These are phyloP conservation scores for Pseudeuparius sepicola DNA, from an alignment of 2,888 invertebrate species.

Conservation along the genomic window DNA sequence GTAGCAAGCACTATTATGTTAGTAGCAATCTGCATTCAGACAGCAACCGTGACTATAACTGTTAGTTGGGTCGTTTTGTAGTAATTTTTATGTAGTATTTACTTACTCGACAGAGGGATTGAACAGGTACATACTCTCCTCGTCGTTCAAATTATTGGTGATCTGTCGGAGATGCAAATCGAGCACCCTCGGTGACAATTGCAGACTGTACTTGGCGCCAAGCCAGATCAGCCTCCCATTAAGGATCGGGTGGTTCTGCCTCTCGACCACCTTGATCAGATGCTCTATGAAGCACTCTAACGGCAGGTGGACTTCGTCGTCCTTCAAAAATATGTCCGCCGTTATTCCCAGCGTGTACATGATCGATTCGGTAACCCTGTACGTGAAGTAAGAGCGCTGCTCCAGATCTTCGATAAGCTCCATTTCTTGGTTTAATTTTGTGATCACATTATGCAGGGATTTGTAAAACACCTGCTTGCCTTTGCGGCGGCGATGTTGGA, in stretches of 20 bases:
- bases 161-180: not conserved
- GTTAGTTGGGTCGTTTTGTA: no score
- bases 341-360: not conserved
- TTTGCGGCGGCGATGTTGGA: not conserved
- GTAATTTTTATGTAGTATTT: no score
- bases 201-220: not conserved
- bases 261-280: not conserved
- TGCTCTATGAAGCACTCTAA: no score
- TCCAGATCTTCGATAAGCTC: not conserved
- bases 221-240: not conserved
- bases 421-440: not conserved
- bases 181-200: not conserved
- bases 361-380: not conserved
- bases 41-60: no score
- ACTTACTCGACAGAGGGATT: constrained; percentile 2
- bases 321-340: no score
- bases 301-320: no score
- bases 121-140: no score
- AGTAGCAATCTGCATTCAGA: no score
- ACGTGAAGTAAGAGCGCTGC: not conserved
- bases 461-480: not conserved
- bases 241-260: not conserved
- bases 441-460: not conserved
- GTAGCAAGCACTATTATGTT: no score
- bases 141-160: not conserved